phyloP scores from a whole-genome alignment of 1,140 invertebrate species.

The Lutraria rhynchaena region DNA sequence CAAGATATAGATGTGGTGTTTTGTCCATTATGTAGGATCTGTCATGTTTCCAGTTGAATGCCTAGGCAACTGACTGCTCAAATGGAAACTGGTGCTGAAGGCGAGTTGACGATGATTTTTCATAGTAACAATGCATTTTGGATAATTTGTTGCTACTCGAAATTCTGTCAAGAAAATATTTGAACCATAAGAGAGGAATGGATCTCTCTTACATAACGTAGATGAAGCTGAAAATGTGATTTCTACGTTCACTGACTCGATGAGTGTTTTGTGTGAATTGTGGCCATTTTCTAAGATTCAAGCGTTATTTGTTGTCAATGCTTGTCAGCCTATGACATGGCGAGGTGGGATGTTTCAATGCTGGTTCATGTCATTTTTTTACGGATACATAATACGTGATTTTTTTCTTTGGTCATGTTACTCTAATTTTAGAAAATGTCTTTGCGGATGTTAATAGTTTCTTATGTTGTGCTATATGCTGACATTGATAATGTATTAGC shows the following conservation, averaged over 20 bases:
- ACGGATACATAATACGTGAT: no score
- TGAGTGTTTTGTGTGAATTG: constrained; percentile 3
- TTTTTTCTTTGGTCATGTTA: no score
- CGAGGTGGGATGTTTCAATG: no score
- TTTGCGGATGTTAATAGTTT: no score
- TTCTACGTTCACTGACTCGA: constrained; percentile 25
- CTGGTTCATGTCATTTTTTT: no score
- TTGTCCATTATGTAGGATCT: constrained; percentile 42
- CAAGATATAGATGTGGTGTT: constrained; percentile 55
- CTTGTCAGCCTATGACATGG: no score
- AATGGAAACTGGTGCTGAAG: neutral
- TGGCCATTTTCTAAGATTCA: no score
- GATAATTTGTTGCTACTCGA: constrained; percentile 48
- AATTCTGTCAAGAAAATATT: constrained; percentile 31
- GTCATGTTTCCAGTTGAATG: constrained; percentile 34
- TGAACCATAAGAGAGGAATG: constrained; percentile 42
- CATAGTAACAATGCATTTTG: constrained; percentile 34
- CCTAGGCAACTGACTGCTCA: constrained; percentile 9
- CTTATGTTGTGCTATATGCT: no score
- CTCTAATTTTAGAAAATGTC: no score
- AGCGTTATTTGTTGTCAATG: no score
- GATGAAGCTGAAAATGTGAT: constrained; percentile 56
- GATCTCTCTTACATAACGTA: constrained; percentile 36
- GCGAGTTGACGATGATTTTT: constrained; percentile 22
- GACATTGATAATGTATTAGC: no score